These are phyloP conservation scores for Melanerpes formicivorus DNA, from an alignment of 2,113 vertebrate species.

Conservation along the genomic window DNA sequence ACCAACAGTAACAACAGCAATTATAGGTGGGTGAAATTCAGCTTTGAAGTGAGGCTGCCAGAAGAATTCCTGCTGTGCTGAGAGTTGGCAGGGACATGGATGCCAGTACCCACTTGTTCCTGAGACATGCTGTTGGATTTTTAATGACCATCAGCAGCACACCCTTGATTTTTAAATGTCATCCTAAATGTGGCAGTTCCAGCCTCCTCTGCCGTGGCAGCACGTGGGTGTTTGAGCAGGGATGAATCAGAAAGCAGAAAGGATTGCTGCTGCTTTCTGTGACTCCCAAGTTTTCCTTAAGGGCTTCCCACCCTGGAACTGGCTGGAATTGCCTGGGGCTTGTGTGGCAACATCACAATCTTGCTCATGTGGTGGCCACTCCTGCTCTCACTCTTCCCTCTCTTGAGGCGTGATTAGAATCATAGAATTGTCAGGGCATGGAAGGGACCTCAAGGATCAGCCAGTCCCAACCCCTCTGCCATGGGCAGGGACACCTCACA, in stretches of 20 bases:
- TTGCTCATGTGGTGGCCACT: background rate
- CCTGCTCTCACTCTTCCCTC: background rate
- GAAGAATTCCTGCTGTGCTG: slow-evolving; percentile 27
- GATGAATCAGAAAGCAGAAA: slow-evolving; percentile 61
- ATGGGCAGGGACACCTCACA: no score
- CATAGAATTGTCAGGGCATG: no score
- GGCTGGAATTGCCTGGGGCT: background rate
- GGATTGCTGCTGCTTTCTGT: slow-evolving; percentile 35
- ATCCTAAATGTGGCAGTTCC: slow-evolving; percentile 52
- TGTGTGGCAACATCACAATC: background rate
- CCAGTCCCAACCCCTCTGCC: no score
- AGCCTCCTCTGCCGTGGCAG: slow-evolving; percentile 1
- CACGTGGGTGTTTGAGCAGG: slow-evolving; percentile 32
- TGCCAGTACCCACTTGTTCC: slow-evolving; percentile 16
- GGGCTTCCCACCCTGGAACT: slow-evolving; percentile 14
- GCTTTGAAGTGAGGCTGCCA: slow-evolving; percentile 1
- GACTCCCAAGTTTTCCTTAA: slow-evolving; percentile 30
- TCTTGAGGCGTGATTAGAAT: background rate
- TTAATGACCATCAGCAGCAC: slow-evolving; percentile 56
- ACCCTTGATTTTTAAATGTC: slow-evolving; percentile 67
- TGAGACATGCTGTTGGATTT: slow-evolving; percentile 41
- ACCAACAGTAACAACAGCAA: background rate
- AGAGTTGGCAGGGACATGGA: slow-evolving; percentile 14
- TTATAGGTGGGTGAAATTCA: slow-evolving; percentile 19
- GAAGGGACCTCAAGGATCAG: no score